These are phyloP conservation scores for Anastatus disparis DNA, from an alignment of 1,140 invertebrate genomes.

Conservation along the genomic window DNA sequence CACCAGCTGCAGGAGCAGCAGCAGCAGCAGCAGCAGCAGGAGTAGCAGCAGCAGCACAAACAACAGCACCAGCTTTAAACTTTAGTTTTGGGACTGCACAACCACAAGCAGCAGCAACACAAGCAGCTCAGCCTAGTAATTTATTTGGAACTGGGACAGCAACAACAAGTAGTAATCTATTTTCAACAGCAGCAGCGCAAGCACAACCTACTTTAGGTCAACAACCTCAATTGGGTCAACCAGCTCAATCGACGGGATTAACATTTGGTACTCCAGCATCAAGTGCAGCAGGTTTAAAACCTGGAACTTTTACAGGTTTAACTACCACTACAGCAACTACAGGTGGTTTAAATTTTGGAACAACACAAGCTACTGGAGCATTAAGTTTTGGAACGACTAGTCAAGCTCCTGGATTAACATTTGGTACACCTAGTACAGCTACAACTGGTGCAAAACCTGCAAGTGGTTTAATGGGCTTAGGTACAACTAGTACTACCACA, in stretches of 20 bases:
- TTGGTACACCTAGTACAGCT: conserved; percentile 32
- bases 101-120: conserved; percentile 6
- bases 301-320: conserved; percentile 25
- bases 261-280: conserved; percentile 29
- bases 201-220: conserved; percentile 20
- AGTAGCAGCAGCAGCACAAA: conserved; percentile 44
- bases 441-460: conserved; percentile 32
- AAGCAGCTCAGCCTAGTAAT: conserved; percentile 40
- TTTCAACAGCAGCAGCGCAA: conserved; percentile 2
- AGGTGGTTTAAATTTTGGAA: conserved; percentile 47
- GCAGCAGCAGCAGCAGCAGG: conserved; percentile 46
- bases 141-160: not conserved
- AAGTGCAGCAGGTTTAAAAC: conserved; percentile 21
- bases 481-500: conserved; percentile 36
- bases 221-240: conserved; percentile 41
- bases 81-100: conserved; percentile 51
- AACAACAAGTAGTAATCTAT: not conserved
- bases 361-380: conserved; percentile 43
- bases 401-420: conserved; percentile 30
- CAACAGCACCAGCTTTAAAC: conserved; percentile 47
- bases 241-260: conserved; percentile 32
- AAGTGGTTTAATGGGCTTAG: conserved; percentile 39
- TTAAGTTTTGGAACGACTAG: conserved; percentile 54
- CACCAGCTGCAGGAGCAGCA: conserved; percentile 45
- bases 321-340: not conserved